Evolutionary conservation across 2,797 vertebrate species (phyloP).

Genomic region (Coendou prehensilis): DNA sequence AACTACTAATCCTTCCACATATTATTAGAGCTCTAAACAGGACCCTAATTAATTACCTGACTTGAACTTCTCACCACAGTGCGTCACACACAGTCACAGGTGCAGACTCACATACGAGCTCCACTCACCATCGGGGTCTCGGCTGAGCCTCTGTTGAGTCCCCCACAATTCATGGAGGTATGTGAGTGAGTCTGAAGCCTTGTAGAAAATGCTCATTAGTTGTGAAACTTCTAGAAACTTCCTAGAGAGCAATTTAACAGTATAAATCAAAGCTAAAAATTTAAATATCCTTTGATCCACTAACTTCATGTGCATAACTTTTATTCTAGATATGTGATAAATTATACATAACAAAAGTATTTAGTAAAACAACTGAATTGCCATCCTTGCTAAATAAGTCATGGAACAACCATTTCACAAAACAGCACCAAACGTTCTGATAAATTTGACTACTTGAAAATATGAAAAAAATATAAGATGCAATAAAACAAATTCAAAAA

Average conservation of each 20-base stretch:
- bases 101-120: neutral
- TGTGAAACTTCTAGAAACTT: slow-evolving; percentile 13
- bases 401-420: neutral
- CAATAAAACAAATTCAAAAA: slow-evolving; percentile 30
- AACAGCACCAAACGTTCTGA: neutral
- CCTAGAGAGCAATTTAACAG: slow-evolving; percentile 17
- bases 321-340: slow-evolving; percentile 40
- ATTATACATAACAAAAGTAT: neutral
- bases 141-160: neutral
- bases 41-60: slow-evolving; percentile 51
- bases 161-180: neutral
- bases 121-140: neutral
- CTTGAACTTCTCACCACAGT: slow-evolving; percentile 26
- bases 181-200: slow-evolving; percentile 39
- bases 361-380: slow-evolving; percentile 37
- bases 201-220: neutral
- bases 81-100: neutral
- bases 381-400: neutral
- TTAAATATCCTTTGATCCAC: neutral
- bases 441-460: slow-evolving; percentile 29
- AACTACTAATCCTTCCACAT: slow-evolving; percentile 59
- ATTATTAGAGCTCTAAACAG: slow-evolving; percentile 63
- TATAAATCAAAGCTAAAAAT: slow-evolving; percentile 60
- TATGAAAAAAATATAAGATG: neutral
- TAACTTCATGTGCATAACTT: neutral